Percentiles rank a stretch among this genome's conserved stretches.
These are phyloP conservation scores for Gambelia wislizenii DNA, from an alignment of 2,797 vertebrate genomes.

Conservation along the genomic window DNA sequence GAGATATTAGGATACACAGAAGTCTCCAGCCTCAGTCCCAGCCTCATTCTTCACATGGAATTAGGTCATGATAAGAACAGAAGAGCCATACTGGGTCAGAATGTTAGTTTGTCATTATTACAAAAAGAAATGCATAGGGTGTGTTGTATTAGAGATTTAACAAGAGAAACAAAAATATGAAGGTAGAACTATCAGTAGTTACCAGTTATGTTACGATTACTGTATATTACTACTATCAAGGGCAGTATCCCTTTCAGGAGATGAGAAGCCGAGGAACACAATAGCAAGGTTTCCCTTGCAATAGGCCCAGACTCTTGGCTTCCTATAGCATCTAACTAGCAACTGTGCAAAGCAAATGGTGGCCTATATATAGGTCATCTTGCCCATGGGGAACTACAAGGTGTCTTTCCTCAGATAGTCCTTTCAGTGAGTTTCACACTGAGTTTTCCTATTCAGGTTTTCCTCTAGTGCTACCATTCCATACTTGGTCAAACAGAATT, in stretches of 20 bases:
- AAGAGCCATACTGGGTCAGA: background rate
- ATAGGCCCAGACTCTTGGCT: background rate
- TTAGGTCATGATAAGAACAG: background rate
- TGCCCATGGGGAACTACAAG: background rate
- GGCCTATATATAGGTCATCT: too few relatives aligned
- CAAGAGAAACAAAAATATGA: background rate
- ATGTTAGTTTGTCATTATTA: background rate
- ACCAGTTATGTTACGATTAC: background rate
- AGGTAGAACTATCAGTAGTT: background rate
- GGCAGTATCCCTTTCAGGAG: background rate
- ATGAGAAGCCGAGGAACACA: background rate
- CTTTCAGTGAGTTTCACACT: background rate
- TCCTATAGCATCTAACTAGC: background rate
- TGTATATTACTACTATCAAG: background rate
- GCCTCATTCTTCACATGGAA: background rate
- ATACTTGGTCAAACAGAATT: background rate
- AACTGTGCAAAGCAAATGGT: too few relatives aligned
- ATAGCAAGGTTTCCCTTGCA: background rate
- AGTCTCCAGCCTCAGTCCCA: background rate
- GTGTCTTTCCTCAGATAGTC: background rate
- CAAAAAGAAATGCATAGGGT: background rate
- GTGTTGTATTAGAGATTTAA: background rate
- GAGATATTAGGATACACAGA: background rate
- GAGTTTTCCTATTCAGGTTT: background rate
- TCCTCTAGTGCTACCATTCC: background rate